A percentile compares a stretch with the other conserved stretches of the same genome.
Evolutionary conservation across 2,888 invertebrate species (phyloP).

Genomic region (Hirtodrosophila alboralis): DNA sequence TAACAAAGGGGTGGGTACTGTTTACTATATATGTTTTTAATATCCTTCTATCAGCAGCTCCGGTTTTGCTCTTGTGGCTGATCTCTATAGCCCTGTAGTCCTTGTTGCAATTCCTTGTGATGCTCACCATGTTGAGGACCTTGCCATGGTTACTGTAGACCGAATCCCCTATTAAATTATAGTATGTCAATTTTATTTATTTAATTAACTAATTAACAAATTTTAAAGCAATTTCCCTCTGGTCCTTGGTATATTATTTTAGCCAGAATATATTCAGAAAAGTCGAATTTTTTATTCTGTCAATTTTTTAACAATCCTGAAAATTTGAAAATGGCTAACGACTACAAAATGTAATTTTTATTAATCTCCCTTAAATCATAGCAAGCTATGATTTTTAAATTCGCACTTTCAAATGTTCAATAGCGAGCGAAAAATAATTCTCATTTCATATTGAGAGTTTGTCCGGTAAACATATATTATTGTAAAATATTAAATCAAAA

Average conservation of each 20-base stretch:
- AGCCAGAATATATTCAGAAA: too few relatives aligned
- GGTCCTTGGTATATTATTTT: too few relatives aligned
- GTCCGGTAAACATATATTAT: constrained; percentile 1
- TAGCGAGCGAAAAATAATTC: neutral
- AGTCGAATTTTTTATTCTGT: too few relatives aligned
- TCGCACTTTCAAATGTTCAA: neutral
- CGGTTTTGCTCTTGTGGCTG: too few relatives aligned
- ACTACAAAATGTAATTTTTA: constrained; percentile 9
- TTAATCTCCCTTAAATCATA: neutral
- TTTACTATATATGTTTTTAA: too few relatives aligned
- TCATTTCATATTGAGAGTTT: neutral
- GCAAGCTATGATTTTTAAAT: constrained; percentile 4
- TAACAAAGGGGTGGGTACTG: too few relatives aligned
- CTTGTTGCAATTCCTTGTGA: constrained; percentile 3
- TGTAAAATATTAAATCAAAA: neutral
- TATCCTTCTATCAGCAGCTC: too few relatives aligned
- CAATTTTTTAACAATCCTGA: too few relatives aligned
- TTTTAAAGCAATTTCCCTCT: too few relatives aligned
- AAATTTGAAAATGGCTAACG: constrained; percentile 9
- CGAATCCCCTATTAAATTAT: too few relatives aligned
- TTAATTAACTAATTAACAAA: too few relatives aligned
- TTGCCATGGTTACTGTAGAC: constrained; percentile 19
- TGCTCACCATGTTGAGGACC: constrained; percentile 24
- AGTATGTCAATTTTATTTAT: too few relatives aligned
- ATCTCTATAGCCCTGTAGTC: constrained; percentile 13